Conservation (phyloP, 1,140 invertebrate genomes). For the Oryctes rhinoceros region DNA sequence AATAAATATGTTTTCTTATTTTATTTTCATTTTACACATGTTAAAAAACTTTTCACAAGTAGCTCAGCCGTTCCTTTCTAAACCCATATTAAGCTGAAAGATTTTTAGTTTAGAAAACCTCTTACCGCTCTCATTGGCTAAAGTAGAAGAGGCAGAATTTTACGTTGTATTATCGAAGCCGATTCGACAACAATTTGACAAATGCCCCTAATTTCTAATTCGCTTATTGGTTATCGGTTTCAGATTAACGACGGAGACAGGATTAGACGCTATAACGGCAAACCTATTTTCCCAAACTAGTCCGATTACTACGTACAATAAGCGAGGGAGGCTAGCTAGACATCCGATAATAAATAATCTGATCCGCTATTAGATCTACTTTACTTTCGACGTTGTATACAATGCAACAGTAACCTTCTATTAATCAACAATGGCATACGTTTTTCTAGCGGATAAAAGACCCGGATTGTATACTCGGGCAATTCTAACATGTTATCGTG, state of each 20-base stretch:
- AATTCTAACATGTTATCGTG: too few species aligned
- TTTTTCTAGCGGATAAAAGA: background rate
- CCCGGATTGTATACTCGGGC: background rate
- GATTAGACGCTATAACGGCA: background rate
- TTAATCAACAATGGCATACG: constrained; percentile 51
- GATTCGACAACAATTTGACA: background rate
- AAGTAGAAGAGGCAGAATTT: too few species aligned
- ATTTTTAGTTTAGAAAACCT: too few species aligned
- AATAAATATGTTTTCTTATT: too few species aligned
- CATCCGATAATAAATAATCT: constrained; percentile 7
- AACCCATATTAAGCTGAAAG: too few species aligned
- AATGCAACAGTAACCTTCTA: constrained; percentile 46
- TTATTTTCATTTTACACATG: too few species aligned
- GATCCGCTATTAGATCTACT: constrained; percentile 19
- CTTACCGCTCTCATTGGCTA: too few species aligned
- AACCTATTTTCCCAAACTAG: constrained; percentile 17
- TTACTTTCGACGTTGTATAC: background rate
- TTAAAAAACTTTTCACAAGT: too few species aligned
- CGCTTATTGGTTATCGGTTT: constrained; percentile 30
- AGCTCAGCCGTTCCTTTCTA: too few species aligned
- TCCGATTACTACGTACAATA: constrained; percentile 27
- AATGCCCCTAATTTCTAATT: constrained; percentile 15
- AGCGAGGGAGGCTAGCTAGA: background rate
- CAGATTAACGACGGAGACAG: constrained; percentile 2
- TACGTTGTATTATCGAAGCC: background rate